Percentiles rank a stretch among this genome's conserved stretches.
Conservation (phyloP, 1,140 invertebrate species). For the Drosophila quadrilineata region DNA sequence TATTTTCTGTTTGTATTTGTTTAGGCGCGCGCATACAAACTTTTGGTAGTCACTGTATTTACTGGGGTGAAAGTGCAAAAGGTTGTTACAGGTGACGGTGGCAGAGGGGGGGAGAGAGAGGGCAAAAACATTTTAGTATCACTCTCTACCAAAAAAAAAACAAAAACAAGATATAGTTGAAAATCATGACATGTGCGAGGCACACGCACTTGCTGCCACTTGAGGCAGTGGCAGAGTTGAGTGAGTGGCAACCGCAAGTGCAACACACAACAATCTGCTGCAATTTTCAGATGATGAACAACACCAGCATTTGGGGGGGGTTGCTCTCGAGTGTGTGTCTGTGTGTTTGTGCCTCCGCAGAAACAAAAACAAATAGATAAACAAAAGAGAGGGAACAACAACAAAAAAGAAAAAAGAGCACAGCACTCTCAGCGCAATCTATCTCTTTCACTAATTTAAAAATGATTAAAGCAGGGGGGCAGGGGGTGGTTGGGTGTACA, state of each 20-base stretch:
- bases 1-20: conserved; percentile 52
- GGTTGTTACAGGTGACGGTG: too few species aligned
- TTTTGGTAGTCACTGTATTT: conserved; percentile 23
- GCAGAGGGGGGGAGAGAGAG: conserved; percentile 8
- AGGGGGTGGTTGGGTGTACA: too few species aligned
- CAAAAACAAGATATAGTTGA: too few species aligned
- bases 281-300: conserved; percentile 51
- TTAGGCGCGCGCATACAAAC: conserved; percentile 28
- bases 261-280: conserved; percentile 66
- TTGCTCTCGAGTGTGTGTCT: conserved; percentile 36
- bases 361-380: conserved; percentile 70
- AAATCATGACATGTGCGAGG: conserved; percentile 65
- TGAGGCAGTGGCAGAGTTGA: conserved; percentile 8
- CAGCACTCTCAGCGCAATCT: too few species aligned
- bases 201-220: conserved; percentile 33
- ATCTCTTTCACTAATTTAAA: conserved; percentile 80
- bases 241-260: conserved; percentile 58
- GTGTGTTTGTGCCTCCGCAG: conserved; percentile 18
- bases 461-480: conserved; percentile 74
- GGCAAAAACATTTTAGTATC: conserved; percentile 39
- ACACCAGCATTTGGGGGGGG: background rate
- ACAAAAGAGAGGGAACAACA: conserved; percentile 53
- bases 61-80: too few species aligned
- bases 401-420: conserved; percentile 57
- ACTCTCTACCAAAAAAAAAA: conserved; percentile 7